A percentile compares a stretch with the other conserved stretches of the same genome.
phyloP scores from a whole-genome alignment of 2,888 invertebrate genomes.

The Oscheius myriophilus region DNA sequence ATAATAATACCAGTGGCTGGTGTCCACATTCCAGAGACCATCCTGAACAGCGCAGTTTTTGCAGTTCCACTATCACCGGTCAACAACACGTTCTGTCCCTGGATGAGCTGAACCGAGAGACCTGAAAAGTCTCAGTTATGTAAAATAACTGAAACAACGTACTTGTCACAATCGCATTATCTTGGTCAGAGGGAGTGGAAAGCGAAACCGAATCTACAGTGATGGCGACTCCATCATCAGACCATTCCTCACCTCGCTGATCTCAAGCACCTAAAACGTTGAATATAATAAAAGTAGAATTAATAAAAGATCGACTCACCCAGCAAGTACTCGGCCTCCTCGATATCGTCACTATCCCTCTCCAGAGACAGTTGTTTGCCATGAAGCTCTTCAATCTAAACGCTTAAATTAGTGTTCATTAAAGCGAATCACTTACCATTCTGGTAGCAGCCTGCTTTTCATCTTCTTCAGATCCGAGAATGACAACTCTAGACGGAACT shows the following conservation, averaged over 20 bases:
- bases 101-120: slow-evolving; percentile 72
- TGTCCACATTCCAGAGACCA: slow-evolving; percentile 93
- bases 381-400: slow-evolving; percentile 62
- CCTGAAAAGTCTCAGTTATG: slow-evolving; percentile 68
- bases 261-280: slow-evolving; percentile 34
- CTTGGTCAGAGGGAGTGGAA: slow-evolving; percentile 60
- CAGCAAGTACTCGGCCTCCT: slow-evolving; percentile 62
- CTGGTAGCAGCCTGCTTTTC: slow-evolving; percentile 37
- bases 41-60: slow-evolving; percentile 87
- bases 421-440: slow-evolving; percentile 16
- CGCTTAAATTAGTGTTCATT: neutral
- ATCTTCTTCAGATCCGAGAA: slow-evolving; percentile 63
- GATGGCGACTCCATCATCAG: slow-evolving; percentile 66
- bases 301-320: slow-evolving; percentile 35
- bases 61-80: slow-evolving; percentile 96
- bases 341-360: slow-evolving; percentile 61
- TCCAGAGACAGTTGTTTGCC: slow-evolving; percentile 60
- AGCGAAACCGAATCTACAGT: slow-evolving; percentile 65
- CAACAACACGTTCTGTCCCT: slow-evolving; percentile 79
- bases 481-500: slow-evolving; percentile 64
- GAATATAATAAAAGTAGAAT: too few species aligned
- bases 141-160: slow-evolving; percentile 19
- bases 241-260: slow-evolving; percentile 56
- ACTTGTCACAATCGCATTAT: slow-evolving; percentile 54
- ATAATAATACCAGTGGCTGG: slow-evolving; percentile 73